Percentiles rank a stretch among this genome's conserved stretches.
Conservation (phyloP, 2,113 vertebrate genomes). For the Copsychus sechellarum region DNA sequence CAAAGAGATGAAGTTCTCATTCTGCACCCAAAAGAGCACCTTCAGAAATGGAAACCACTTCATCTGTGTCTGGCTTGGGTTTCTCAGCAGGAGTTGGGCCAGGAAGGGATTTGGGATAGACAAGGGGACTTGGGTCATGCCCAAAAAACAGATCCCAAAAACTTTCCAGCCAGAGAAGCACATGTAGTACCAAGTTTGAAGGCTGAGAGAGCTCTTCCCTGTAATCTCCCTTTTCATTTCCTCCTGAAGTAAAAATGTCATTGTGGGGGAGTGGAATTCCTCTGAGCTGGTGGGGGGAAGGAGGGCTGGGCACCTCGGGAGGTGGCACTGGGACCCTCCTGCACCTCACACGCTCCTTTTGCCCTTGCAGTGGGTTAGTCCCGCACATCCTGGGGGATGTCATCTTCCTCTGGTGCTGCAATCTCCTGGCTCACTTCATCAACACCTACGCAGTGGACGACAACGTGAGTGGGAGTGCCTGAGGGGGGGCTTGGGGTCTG, state of each 20-base stretch:
- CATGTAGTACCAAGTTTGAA: rapidly evolving
- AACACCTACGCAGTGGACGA: constrained; percentile 89
- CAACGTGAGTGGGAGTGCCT: constrained; percentile 77
- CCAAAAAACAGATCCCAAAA: not conserved
- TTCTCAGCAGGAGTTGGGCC: not conserved
- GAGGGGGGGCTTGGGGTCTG: not conserved
- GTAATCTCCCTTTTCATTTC: not conserved
- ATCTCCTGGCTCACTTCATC: constrained; percentile 89
- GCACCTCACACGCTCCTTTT: constrained; percentile 29
- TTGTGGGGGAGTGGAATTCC: not conserved
- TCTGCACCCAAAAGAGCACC: not conserved
- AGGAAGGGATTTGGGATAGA: not conserved
- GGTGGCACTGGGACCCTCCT: not conserved
- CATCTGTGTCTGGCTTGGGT: not conserved
- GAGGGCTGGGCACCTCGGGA: not conserved
- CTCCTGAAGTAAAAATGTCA: not conserved
- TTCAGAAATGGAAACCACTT: not conserved
- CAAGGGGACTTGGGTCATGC: not conserved
- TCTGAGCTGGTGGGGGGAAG: not conserved
- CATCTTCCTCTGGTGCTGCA: constrained; percentile 91
- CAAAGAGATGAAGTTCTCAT: not conserved
- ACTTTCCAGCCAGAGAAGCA: not conserved
- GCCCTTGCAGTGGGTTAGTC: constrained; percentile 80
- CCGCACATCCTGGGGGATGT: constrained; percentile 88
- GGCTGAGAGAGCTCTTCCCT: not conserved